Evolutionary conservation across 2,888 invertebrate genomes (phyloP).

Genomic region (Parapristionchus giblindavisi): DNA sequence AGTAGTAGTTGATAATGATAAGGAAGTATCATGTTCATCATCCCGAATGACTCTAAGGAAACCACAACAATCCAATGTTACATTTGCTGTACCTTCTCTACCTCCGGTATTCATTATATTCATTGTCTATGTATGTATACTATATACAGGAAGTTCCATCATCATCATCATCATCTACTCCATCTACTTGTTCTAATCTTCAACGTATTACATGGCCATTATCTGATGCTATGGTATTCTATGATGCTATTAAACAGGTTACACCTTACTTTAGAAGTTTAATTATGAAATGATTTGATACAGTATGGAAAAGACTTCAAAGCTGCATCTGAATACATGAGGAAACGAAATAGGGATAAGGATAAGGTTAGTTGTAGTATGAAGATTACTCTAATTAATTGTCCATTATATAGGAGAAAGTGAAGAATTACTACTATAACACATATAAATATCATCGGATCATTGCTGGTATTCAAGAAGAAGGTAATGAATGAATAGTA

Average conservation of each 20-base stretch:
- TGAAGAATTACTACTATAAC: conserved; percentile 61
- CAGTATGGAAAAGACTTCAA: conserved; percentile 65
- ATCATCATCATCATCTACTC: not conserved
- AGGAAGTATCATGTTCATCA: no score
- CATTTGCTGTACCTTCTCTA: no score
- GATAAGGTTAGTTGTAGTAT: conserved; percentile 45
- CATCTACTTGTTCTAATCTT: no score
- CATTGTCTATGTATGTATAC: no score
- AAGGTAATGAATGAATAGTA: conserved; percentile 35
- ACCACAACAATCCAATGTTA: no score
- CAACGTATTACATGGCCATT: not conserved
- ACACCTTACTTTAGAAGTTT: not conserved
- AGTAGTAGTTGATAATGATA: not conserved
- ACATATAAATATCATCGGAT: conserved; percentile 50
- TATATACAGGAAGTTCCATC: no score
- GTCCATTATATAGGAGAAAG: no score
- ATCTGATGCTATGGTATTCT: conserved; percentile 5
- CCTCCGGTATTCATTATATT: no score
- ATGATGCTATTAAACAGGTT: conserved; percentile 11
- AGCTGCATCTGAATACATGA: conserved; percentile 49
- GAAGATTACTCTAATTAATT: no score
- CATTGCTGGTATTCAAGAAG: no score
- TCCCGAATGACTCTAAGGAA: no score
- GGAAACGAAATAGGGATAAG: conserved; percentile 53
- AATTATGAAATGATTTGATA: conserved; percentile 13